phyloP scores from a whole-genome alignment of 1,140 invertebrate species.

The Agrilus planipennis region DNA sequence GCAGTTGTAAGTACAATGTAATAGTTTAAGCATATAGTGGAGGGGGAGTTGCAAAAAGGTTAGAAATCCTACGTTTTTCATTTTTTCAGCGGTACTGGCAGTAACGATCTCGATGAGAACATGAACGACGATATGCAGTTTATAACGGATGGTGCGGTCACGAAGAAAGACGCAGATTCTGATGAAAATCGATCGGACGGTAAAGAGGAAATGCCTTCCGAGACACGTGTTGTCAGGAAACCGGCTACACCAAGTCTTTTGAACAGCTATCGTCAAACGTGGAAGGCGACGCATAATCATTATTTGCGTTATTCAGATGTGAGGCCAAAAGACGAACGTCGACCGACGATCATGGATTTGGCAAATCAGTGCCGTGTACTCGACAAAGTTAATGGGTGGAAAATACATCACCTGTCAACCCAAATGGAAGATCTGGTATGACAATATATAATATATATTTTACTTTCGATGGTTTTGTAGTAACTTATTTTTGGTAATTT shows the following conservation, averaged over 20 bases:
- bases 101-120: conserved; percentile 51
- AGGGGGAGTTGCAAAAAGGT: too few relatives aligned
- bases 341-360: conserved; percentile 74
- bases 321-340: conserved; percentile 70
- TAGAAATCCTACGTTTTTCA: too few relatives aligned
- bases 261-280: conserved; percentile 36
- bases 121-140: conserved; percentile 56
- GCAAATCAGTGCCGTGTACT: conserved; percentile 79
- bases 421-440: conserved; percentile 86
- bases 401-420: conserved; percentile 79
- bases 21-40: too few relatives aligned
- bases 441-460: background rate
- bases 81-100: conserved; percentile 39
- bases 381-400: conserved; percentile 90
- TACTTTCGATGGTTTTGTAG: background rate
- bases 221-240: conserved; percentile 23
- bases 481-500: conserved; percentile 3
- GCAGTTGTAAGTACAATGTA: conserved; percentile 49
- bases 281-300: conserved; percentile 59
- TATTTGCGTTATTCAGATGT: conserved; percentile 82
- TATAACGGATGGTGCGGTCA: conserved; percentile 39
- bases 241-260: conserved; percentile 36
- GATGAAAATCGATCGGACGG: conserved; percentile 25
- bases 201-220: conserved; percentile 23
- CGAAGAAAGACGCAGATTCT: conserved; percentile 35